These are phyloP conservation scores for Oreochromis spilurus DNA, from an alignment of 2,113 vertebrate genomes.

Conservation along the genomic window DNA sequence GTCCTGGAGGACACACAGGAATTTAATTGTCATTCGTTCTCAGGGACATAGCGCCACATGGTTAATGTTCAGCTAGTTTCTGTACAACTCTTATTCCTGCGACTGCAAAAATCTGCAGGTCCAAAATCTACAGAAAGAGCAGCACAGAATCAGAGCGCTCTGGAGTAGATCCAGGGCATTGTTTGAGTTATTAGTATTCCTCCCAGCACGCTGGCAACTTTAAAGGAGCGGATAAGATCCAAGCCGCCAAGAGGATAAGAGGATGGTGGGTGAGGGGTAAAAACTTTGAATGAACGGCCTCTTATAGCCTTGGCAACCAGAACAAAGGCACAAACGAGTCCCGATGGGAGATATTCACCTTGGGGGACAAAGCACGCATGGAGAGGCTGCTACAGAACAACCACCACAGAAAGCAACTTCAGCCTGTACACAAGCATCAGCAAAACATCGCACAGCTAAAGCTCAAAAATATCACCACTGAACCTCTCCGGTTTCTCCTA, in stretches of 20 bases:
- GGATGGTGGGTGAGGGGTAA: neutral
- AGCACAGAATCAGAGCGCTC: neutral
- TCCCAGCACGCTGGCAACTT: neutral
- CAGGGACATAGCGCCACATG: neutral
- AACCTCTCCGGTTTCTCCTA: constrained; percentile 1
- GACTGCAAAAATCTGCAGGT: neutral
- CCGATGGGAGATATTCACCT: neutral
- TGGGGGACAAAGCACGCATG: neutral
- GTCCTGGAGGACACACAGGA: neutral
- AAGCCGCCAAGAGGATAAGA: neutral
- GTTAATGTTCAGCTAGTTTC: neutral
- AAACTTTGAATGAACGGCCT: constrained; percentile 7
- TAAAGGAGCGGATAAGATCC: neutral
- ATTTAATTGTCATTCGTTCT: neutral
- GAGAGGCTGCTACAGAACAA: neutral
- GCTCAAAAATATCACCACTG: constrained; percentile 6
- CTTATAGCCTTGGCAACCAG: constrained; percentile 23
- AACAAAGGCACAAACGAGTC: constrained; percentile 15
- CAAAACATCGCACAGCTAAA: neutral
- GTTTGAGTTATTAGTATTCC: constrained; percentile 47
- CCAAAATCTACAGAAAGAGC: neutral
- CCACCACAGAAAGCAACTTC: neutral
- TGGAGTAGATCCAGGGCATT: neutral
- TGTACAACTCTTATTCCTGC: neutral
- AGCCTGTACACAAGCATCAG: neutral